Evolutionary conservation across 2,888 invertebrate genomes (phyloP).

Genomic region (Danaus chrysippus): DNA sequence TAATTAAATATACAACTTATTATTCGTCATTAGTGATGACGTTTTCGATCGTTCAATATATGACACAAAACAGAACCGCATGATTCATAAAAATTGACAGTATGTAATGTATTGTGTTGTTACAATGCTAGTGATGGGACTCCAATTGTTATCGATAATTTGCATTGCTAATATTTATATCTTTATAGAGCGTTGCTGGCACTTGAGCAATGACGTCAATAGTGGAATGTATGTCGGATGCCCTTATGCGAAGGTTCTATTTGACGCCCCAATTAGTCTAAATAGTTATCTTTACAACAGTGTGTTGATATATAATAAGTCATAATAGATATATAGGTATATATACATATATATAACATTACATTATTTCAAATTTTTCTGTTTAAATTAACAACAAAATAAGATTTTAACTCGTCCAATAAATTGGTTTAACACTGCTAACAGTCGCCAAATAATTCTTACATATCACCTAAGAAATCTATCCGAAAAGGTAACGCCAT

Average conservation of each 20-base stretch:
- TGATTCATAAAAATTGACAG: constrained; percentile 24
- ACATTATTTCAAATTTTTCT: too few relatives aligned
- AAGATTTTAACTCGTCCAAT: too few relatives aligned
- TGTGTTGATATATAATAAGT: too few relatives aligned
- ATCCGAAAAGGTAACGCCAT: constrained; percentile 37
- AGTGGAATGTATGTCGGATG: constrained; percentile 18
- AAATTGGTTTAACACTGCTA: too few relatives aligned
- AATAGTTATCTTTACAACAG: too few relatives aligned
- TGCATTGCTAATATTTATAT: constrained; percentile 37
- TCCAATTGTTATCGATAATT: constrained; percentile 29
- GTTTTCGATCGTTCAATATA: constrained; percentile 8
- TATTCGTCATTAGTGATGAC: not conserved
- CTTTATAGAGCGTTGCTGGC: constrained; percentile 28
- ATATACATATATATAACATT: too few relatives aligned
- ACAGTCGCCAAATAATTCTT: too few relatives aligned
- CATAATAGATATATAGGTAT: too few relatives aligned
- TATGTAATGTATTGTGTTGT: constrained; percentile 19
- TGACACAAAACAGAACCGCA: constrained; percentile 20
- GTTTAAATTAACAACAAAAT: too few relatives aligned
- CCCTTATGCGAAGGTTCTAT: constrained; percentile 7
- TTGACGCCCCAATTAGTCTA: too few relatives aligned
- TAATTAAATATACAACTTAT: too few relatives aligned
- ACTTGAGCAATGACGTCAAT: constrained; percentile 22
- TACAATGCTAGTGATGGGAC: constrained; percentile 25
- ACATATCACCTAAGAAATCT: too few relatives aligned